phyloP scores from a whole-genome alignment of 2,888 invertebrate species.

The Liodrosophila aerea region DNA sequence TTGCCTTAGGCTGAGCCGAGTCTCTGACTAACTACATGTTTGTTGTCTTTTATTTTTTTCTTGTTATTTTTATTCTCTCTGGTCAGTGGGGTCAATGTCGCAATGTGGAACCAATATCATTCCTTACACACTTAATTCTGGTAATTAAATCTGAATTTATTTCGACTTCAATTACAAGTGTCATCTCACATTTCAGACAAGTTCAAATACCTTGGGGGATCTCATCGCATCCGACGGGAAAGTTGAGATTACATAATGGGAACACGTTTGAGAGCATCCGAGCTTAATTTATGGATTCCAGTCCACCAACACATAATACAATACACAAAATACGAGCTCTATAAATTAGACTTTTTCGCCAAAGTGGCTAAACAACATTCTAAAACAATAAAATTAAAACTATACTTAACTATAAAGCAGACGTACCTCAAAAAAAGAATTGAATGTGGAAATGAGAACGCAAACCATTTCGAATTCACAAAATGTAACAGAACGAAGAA shows the following conservation, averaged over 20 bases:
- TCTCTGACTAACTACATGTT: slow-evolving; percentile 23
- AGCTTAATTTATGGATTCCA: slow-evolving; percentile 49
- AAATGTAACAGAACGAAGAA: slow-evolving; percentile 42
- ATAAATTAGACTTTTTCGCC: slow-evolving; percentile 54
- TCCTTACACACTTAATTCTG: slow-evolving; percentile 21
- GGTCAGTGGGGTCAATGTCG: slow-evolving; percentile 74
- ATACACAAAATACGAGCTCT: slow-evolving; percentile 39
- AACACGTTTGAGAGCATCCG: slow-evolving; percentile 27
- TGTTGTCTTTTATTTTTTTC: background rate
- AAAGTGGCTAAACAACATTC: slow-evolving; percentile 74
- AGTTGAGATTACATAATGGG: slow-evolving; percentile 43
- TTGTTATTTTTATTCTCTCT: slow-evolving; percentile 8
- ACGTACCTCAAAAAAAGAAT: slow-evolving; percentile 16
- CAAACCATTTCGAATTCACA: slow-evolving; percentile 21
- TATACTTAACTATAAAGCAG: slow-evolving; percentile 23
- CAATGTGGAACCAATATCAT: slow-evolving; percentile 51
- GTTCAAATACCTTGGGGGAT: slow-evolving; percentile 39
- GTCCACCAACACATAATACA: slow-evolving; percentile 54
- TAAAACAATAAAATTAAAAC: slow-evolving; percentile 71
- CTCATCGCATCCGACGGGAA: slow-evolving; percentile 13
- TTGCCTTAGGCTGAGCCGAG: slow-evolving; percentile 30
- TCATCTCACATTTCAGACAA: slow-evolving; percentile 4
- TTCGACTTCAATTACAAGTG: slow-evolving; percentile 33
- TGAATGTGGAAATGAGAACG: slow-evolving; percentile 55
- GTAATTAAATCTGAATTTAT: slow-evolving; percentile 18